A percentile compares a stretch with the other conserved stretches of the same genome.
Evolutionary conservation across 2,797 vertebrate species (phyloP).

Genomic region (Crenuchus spilurus): DNA sequence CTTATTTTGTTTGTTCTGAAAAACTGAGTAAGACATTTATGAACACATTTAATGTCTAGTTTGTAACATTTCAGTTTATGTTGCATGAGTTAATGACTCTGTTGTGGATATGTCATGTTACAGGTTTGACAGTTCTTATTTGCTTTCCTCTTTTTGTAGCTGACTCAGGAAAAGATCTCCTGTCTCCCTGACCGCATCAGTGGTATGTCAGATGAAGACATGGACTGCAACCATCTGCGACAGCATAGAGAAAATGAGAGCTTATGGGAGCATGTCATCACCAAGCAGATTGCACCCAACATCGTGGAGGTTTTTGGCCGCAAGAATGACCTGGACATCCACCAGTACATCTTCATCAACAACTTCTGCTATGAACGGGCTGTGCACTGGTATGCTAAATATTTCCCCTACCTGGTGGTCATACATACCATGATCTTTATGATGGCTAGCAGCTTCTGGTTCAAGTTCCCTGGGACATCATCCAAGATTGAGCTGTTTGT

Average conservation of each 20-base stretch:
- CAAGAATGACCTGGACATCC: constrained; percentile 87
- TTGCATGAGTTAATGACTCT: too few relatives aligned
- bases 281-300: constrained; percentile 53
- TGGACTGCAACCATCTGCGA: constrained; percentile 78
- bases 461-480: constrained; percentile 91
- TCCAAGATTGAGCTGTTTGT: constrained; percentile 93
- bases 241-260: constrained; percentile 66
- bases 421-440: constrained; percentile 92
- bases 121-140: background rate
- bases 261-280: constrained; percentile 47
- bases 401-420: constrained; percentile 90
- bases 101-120: background rate
- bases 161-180: constrained; percentile 90
- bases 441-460: constrained; percentile 92
- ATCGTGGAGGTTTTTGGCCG: constrained; percentile 77
- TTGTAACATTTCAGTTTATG: too few relatives aligned
- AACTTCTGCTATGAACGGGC: constrained; percentile 88
- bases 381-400: constrained; percentile 92
- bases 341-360: constrained; percentile 90
- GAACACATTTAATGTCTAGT: too few relatives aligned
- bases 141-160: constrained; percentile 67
- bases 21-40: too few relatives aligned
- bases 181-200: constrained; percentile 84
- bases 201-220: constrained; percentile 66
- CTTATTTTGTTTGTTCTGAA: too few relatives aligned